A percentile compares a stretch with the other conserved stretches of the same genome.
Evolutionary conservation across 2,113 vertebrate species (phyloP).

Genomic region (Corynorhinus townsendii): DNA sequence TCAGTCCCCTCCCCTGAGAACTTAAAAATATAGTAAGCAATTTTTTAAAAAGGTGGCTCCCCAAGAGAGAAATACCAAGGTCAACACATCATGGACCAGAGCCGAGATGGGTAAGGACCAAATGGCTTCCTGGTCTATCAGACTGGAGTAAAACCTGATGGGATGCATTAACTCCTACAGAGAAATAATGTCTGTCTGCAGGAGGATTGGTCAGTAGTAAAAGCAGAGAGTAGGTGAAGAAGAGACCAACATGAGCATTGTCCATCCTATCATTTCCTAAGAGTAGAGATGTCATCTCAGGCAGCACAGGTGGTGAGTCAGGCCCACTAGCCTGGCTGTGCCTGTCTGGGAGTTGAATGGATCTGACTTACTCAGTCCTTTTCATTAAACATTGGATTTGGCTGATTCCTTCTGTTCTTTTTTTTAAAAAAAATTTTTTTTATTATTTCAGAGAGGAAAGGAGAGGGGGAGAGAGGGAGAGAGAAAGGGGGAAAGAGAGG

Average conservation of each 20-base stretch:
- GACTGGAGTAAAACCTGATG: neutral
- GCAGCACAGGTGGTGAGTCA: neutral
- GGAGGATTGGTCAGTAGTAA: neutral
- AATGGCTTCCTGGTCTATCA: neutral
- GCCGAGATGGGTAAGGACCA: neutral
- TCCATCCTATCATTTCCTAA: neutral
- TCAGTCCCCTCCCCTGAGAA: neutral
- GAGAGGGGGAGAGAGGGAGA: no score
- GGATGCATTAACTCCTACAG: neutral
- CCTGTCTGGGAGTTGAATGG: neutral
- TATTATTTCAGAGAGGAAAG: no score
- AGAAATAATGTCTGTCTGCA: neutral
- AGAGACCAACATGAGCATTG: no score
- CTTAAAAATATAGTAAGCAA: neutral
- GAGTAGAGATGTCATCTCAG: neutral
- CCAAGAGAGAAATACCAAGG: neutral
- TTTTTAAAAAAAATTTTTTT: no score
- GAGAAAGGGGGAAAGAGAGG: no score
- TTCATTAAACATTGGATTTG: neutral
- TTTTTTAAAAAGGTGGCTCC: neutral
- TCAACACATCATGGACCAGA: neutral
- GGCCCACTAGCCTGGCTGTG: neutral
- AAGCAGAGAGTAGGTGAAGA: neutral
- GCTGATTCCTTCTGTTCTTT: neutral
- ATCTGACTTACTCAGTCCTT: neutral